phyloP scores from a whole-genome alignment of 2,797 vertebrate species.

The Mallotus villosus region DNA sequence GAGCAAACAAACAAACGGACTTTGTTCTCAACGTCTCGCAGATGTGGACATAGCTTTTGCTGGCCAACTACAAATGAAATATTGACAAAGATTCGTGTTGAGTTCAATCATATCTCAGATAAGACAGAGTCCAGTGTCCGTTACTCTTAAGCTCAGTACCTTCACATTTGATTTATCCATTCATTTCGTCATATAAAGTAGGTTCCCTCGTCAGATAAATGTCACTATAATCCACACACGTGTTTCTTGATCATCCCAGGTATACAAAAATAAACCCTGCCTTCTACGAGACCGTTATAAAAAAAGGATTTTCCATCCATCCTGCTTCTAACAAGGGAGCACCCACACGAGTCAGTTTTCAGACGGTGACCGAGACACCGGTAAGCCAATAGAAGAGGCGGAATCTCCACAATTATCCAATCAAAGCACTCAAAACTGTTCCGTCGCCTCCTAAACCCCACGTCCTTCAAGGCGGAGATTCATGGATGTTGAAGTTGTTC shows the following conservation, averaged over 20 bases:
- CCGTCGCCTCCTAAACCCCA: slow-evolving; percentile 12
- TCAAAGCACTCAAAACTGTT: slow-evolving; percentile 16
- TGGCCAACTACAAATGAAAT: slow-evolving; percentile 42
- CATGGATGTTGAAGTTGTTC: slow-evolving; percentile 40
- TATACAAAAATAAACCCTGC: slow-evolving; percentile 52
- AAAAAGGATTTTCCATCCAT: slow-evolving; percentile 47
- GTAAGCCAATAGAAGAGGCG: slow-evolving; percentile 49
- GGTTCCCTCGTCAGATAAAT: slow-evolving; percentile 3
- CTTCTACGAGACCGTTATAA: slow-evolving; percentile 51
- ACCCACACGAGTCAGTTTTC: slow-evolving; percentile 55
- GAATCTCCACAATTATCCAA: slow-evolving; percentile 49
- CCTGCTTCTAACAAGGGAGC: slow-evolving; percentile 51
- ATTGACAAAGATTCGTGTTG: slow-evolving; percentile 40
- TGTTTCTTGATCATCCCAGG: not conserved
- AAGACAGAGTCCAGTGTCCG: slow-evolving; percentile 1
- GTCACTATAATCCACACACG: slow-evolving; percentile 11
- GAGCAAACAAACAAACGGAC: not conserved
- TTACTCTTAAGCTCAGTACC: slow-evolving; percentile 3
- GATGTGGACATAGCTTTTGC: not conserved
- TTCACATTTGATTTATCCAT: not conserved
- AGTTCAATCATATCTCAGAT: slow-evolving; percentile 29
- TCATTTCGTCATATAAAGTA: slow-evolving; percentile 7
- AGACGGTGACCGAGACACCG: slow-evolving; percentile 34
- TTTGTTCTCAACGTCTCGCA: not conserved
- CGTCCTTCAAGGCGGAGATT: slow-evolving; percentile 31